These are phyloP conservation scores for Drosophila ficusphila DNA, from an alignment of 1,140 invertebrate genomes.

Conservation along the genomic window DNA sequence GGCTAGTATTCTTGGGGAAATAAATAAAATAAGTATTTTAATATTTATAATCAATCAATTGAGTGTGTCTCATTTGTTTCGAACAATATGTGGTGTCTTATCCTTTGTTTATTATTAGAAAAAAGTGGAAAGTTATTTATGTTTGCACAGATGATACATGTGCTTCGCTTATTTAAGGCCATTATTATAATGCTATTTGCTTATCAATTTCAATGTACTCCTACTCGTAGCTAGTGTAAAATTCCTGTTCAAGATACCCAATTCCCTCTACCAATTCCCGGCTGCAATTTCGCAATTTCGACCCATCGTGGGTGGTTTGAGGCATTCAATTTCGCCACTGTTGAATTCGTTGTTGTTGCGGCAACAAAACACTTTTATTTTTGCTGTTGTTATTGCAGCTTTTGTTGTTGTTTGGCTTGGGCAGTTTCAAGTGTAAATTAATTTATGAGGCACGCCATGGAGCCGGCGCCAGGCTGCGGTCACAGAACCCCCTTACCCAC, in stretches of 20 bases:
- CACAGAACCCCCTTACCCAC: constrained; percentile 19
- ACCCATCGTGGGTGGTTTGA: constrained; percentile 39
- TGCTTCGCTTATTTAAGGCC: no score
- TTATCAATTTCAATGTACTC: background rate
- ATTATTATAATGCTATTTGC: no score
- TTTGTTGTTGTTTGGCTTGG: constrained; percentile 45
- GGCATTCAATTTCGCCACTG: constrained; percentile 35
- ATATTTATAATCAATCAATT: no score
- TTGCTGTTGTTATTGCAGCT: constrained; percentile 45
- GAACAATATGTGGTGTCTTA: no score
- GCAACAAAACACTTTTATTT: constrained; percentile 49
- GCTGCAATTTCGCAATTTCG: constrained; percentile 33
- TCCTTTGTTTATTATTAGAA: no score
- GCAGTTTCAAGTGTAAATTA: constrained; percentile 80
- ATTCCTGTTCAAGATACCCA: constrained; percentile 14
- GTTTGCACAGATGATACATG: no score
- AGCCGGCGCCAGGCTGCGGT: constrained; percentile 63
- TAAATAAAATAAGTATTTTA: no score
- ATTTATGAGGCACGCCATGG: constrained; percentile 77
- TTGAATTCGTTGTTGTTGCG: constrained; percentile 20
- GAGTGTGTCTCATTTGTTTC: no score
- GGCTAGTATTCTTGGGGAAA: no score
- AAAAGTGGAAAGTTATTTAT: no score
- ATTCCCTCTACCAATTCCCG: constrained; percentile 15
- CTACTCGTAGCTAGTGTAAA: background rate